These are phyloP conservation scores for Leuciscus waleckii DNA, from an alignment of 2,797 vertebrate genomes.

Conservation along the genomic window DNA sequence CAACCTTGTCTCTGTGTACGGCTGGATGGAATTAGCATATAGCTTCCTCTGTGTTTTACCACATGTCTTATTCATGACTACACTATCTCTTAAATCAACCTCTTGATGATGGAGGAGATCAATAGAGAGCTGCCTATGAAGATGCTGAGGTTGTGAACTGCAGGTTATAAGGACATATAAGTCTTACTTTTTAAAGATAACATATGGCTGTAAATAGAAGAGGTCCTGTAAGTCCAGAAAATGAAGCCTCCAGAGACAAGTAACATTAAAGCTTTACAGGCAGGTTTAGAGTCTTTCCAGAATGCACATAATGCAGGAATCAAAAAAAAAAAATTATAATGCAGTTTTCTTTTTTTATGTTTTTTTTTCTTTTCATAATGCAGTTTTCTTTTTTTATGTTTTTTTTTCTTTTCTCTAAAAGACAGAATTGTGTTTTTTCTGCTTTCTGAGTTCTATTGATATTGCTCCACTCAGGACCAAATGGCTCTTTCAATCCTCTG, in stretches of 20 bases:
- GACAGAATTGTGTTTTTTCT: background rate
- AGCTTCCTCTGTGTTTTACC: slow-evolving; percentile 14
- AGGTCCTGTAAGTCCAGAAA: too few relatives aligned
- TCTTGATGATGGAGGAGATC: slow-evolving; percentile 31
- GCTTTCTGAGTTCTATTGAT: slow-evolving; percentile 23
- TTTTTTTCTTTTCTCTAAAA: background rate
- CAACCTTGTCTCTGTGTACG: background rate
- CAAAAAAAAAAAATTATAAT: background rate
- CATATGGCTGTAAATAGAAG: slow-evolving; percentile 22
- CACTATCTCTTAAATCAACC: slow-evolving; percentile 25
- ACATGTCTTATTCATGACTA: slow-evolving; percentile 26
- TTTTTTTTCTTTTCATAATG: too few relatives aligned
- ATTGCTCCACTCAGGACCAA: background rate
- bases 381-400: too few relatives aligned
- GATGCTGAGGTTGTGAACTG: slow-evolving; percentile 17
- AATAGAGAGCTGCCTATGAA: slow-evolving; percentile 11
- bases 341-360: too few relatives aligned
- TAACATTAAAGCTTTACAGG: background rate
- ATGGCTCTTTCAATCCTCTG: slow-evolving; percentile 3
- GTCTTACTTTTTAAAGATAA: background rate
- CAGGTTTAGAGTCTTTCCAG: background rate
- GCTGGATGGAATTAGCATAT: slow-evolving; percentile 8
- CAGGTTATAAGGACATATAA: slow-evolving; percentile 12
- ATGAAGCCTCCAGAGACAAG: slow-evolving; percentile 4
- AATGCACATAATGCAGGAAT: background rate